Base-by-base conservation (phyloP, 2,113 vertebrate genomes). In the Eolophus roseicapilla region DNA sequence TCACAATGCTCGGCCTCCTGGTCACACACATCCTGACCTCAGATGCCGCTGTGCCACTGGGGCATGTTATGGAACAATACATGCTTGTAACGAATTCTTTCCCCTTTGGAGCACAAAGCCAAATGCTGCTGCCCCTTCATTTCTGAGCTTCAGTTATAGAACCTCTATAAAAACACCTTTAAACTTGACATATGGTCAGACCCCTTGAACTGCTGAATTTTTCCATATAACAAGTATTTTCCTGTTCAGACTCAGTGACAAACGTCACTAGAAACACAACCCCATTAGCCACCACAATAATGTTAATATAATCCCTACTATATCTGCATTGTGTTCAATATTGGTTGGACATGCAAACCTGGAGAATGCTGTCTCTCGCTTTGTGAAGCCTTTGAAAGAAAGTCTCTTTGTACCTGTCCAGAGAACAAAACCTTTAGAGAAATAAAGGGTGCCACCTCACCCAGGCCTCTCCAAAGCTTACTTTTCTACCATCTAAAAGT, bases 351-450 rank as follows among this genome's bases (percentile, higher is more conserved):
- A 62, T 1, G 1, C 11, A 73, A 73, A 69, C 13, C 15, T 52
- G 9, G 28, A 69, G 65, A 78, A 71, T 7, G 8, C 27, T 49
- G 49, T 3, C 57, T 16, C 43, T 67, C 37, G 17, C 41, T 7
- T 27, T 35, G 25, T 3, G 5, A 65, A 74, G 23, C 8, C 28
- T 86, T 46, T 49, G 24, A 70, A 92, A n/a, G 37, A 31, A 53
- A 21, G 8, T 11, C 11, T 47, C 23, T 53, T 63, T 2, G 0
- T 14, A 11, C 1, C 1, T 10, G 17, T 21, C 55, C 37, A 17
- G 17, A 71, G n/a, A 10, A 62, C 13, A 14, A 82, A 82, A 43
- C 23, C 28, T 19, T 33, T 12, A 23, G 18, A 49, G 41, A 76
- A 73, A 62, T 11, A 47, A 49, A 63, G 29, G 19, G 23, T 68